Evolutionary conservation across 2,888 invertebrate species (phyloP).

Genomic region (Leistus spinibarbis): DNA sequence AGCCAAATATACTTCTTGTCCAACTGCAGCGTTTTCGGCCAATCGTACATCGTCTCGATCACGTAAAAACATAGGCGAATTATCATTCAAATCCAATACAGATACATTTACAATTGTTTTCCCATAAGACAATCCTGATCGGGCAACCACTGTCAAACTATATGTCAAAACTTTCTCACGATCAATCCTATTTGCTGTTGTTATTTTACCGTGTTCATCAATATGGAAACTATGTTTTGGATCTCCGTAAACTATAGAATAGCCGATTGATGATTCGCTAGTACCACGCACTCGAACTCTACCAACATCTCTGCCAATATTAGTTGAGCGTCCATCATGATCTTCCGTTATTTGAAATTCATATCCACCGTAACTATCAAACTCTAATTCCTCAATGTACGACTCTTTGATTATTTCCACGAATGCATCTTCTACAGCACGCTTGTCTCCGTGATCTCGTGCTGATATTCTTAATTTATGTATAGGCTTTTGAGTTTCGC

Average conservation of each 20-base stretch:
- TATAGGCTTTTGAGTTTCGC: conserved; percentile 68
- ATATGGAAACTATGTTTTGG: conserved; percentile 77
- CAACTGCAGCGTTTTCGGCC: conserved; percentile 89
- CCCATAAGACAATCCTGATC: conserved; percentile 76
- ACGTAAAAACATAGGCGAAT: conserved; percentile 81
- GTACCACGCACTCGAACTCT: conserved; percentile 66
- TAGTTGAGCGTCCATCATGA: conserved; percentile 65
- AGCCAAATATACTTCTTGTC: conserved; percentile 89
- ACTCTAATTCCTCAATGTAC: conserved; percentile 74
- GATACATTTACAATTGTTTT: conserved; percentile 80
- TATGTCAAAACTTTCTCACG: conserved; percentile 81
- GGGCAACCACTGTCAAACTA: conserved; percentile 79
- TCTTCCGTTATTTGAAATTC: conserved; percentile 86
- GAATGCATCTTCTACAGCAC: conserved; percentile 74
- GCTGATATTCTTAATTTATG: conserved; percentile 79
- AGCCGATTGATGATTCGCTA: conserved; percentile 62
- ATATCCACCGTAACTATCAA: conserved; percentile 78
- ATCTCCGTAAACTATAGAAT: conserved; percentile 83
- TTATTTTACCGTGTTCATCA: conserved; percentile 79
- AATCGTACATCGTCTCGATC: conserved; percentile 80
- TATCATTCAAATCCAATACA: conserved; percentile 89
- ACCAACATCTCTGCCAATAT: conserved; percentile 76
- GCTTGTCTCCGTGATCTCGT: conserved; percentile 78
- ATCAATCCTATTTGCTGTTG: conserved; percentile 79
- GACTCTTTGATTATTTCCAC: conserved; percentile 81